These are phyloP conservation scores for Pediacus dermestoides DNA, from an alignment of 2,888 invertebrate genomes.

Conservation along the genomic window DNA sequence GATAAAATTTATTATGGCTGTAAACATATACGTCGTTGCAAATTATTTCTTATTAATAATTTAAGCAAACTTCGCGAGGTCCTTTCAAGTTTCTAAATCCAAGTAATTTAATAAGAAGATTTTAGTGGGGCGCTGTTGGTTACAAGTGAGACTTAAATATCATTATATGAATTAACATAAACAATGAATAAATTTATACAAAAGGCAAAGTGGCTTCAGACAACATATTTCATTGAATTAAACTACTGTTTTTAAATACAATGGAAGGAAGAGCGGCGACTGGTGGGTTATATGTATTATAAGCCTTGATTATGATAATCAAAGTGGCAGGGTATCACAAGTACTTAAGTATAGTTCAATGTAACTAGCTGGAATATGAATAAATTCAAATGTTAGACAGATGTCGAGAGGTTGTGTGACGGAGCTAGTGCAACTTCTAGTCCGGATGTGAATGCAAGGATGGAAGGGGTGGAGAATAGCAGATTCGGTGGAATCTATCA, in stretches of 20 bases:
- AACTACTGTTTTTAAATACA: conserved; percentile 1
- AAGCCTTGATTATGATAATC: conserved; percentile 1
- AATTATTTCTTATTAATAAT: too few relatives aligned
- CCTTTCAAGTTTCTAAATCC: conserved; percentile 1
- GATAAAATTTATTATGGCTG: too few relatives aligned
- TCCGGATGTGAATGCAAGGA: conserved; percentile 26
- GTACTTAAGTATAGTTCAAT: too few relatives aligned
- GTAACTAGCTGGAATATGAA: conserved; percentile 5
- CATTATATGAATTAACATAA: conserved; percentile 6
- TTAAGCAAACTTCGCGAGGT: too few relatives aligned
- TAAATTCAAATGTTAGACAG: conserved; percentile 7
- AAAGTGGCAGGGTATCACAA: too few relatives aligned
- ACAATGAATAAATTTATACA: conserved; percentile 6
- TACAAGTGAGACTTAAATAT: not conserved
- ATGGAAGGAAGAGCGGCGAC: not conserved
- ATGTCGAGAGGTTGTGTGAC: not conserved
- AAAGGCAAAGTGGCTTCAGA: not conserved
- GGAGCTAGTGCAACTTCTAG: conserved; percentile 19
- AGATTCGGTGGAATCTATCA: conserved; percentile 40
- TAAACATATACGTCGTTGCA: too few relatives aligned
- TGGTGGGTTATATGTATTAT: not conserved
- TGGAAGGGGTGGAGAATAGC: conserved; percentile 23
- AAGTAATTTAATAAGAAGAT: conserved; percentile 1
- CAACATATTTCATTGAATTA: conserved; percentile 1
- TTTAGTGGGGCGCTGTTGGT: conserved; percentile 1